A percentile compares a stretch with the other conserved stretches of the same genome.
These are phyloP conservation scores for Popillia japonica DNA, from an alignment of 1,140 invertebrate genomes.

Conservation along the genomic window DNA sequence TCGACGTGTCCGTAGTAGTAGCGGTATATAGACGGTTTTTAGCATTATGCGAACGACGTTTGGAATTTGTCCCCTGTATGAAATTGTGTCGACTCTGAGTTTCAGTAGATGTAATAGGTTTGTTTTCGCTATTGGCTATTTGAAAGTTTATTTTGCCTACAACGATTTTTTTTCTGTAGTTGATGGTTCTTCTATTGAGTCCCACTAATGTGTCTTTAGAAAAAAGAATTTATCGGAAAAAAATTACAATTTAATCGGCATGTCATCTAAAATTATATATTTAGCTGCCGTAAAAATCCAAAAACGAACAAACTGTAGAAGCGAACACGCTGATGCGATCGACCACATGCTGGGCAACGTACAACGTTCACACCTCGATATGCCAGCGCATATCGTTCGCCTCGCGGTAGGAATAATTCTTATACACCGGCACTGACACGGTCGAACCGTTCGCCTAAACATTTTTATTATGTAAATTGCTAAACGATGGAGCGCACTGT, in stretches of 20 bases:
- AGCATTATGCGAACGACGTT: slow-evolving; percentile 1
- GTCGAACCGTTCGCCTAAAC: background rate
- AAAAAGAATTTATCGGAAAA: too few relatives aligned
- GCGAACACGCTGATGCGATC: slow-evolving; percentile 12
- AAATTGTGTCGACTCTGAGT: background rate
- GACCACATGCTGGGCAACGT: background rate
- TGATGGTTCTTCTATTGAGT: too few relatives aligned
- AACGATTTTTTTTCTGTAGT: too few relatives aligned
- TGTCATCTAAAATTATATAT: background rate
- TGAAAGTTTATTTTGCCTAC: too few relatives aligned
- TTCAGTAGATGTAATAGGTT: background rate
- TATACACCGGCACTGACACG: slow-evolving; percentile 19
- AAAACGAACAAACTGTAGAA: background rate
- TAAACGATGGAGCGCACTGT: background rate
- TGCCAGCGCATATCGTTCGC: background rate
- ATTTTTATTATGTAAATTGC: slow-evolving; percentile 30
- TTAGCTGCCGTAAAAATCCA: background rate
- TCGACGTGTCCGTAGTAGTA: slow-evolving; percentile 49
- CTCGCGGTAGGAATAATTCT: slow-evolving; percentile 22
- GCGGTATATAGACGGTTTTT: too few relatives aligned
- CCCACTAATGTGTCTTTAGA: too few relatives aligned
- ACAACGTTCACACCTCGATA: slow-evolving; percentile 23
- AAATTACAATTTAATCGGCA: too few relatives aligned
- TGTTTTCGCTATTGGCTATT: too few relatives aligned
- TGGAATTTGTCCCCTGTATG: slow-evolving; percentile 7